Base-by-base conservation (phyloP, 2,888 invertebrate genomes). In the Dryocosmus kuriphilus region DNA sequence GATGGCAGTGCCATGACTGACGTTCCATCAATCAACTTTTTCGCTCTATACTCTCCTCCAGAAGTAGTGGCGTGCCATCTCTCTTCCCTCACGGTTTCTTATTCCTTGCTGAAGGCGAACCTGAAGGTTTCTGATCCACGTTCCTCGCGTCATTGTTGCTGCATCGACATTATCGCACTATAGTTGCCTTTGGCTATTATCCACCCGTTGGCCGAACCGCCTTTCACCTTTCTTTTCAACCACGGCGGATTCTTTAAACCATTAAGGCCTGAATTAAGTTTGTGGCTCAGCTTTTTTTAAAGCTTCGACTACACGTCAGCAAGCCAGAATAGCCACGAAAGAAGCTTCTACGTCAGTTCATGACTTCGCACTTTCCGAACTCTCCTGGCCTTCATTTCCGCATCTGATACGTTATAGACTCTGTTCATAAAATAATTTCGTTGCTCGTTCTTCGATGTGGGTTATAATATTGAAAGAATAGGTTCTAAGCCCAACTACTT, bases 1-100 rank as follows among this genome's bases (percentile, higher is more conserved):
- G 91, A 91, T 91, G 90, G 91, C 90, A 87, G 84, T 84, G 88
- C 85, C 90, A 88, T 90, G 90, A 90, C 90, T 91, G 90, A 91
- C 90, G 88, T 87, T 90, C 91, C 90, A 91, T 91, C 91, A 89
- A 91, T 91, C 91, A 91, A 87, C 87, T 74, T 84, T 74, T 84
- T 79, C 83, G 83, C 82, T 83, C 83, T 87, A 67, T 75, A 78
- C 81, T 77, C 81, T 82, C 82, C 77, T 86, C 87, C 80, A 85
- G 79, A 82, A 85, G 82, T 82, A 86, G 86, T 86, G 85, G 83
- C 86, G 85, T 84, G 79, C 81, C 79, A 80, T 75, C 62, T 24
- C 27, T 74, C 57, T 77, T 79, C 82, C 63, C 74, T 51, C 35
- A 19, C 67, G 60, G 46, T 77, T 55, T 67, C 79, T 62, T 75